These are phyloP conservation scores for Trichonephila clavipes DNA, from an alignment of 1,140 invertebrate species.

Conservation along the genomic window DNA sequence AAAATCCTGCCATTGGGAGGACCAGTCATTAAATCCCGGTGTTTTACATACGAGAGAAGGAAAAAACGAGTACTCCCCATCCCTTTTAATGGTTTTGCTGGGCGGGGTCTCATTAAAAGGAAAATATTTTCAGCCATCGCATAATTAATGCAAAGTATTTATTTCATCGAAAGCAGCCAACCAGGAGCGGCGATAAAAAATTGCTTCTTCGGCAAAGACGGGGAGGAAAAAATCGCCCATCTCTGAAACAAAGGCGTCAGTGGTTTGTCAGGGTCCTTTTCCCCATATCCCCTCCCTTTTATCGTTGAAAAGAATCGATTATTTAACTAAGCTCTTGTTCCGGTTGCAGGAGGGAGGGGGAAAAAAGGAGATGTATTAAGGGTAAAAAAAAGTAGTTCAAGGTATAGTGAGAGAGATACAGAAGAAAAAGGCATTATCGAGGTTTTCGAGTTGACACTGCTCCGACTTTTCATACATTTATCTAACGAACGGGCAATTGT, in stretches of 20 bases:
- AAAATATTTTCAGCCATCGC: constrained; percentile 73
- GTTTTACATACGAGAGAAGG: constrained; percentile 46
- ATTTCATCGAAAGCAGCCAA: constrained; percentile 70
- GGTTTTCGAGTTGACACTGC: neutral
- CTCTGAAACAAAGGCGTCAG: constrained; percentile 57
- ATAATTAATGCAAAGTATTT: constrained; percentile 76
- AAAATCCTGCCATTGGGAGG: constrained; percentile 44
- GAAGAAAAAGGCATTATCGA: constrained; percentile 51
- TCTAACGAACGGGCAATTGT: constrained; percentile 39
- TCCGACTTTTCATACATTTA: neutral
- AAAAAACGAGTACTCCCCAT: neutral
- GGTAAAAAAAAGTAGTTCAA: neutral
- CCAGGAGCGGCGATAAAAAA: constrained; percentile 70
- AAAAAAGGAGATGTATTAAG: constrained; percentile 33
- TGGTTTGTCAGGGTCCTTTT: constrained; percentile 40
- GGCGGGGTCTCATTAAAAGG: constrained; percentile 62
- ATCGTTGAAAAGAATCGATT: constrained; percentile 70
- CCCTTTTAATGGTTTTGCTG: constrained; percentile 53
- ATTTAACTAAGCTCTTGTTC: constrained; percentile 74
- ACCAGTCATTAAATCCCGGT: constrained; percentile 60
- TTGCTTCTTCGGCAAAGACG: constrained; percentile 56
- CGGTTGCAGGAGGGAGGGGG: constrained; percentile 22
- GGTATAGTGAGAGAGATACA: no score
- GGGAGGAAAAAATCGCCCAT: constrained; percentile 67
- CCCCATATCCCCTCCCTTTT: constrained; percentile 35